These are phyloP conservation scores for Yponomeuta cagnagella DNA, from an alignment of 2,888 invertebrate species.

Conservation along the genomic window DNA sequence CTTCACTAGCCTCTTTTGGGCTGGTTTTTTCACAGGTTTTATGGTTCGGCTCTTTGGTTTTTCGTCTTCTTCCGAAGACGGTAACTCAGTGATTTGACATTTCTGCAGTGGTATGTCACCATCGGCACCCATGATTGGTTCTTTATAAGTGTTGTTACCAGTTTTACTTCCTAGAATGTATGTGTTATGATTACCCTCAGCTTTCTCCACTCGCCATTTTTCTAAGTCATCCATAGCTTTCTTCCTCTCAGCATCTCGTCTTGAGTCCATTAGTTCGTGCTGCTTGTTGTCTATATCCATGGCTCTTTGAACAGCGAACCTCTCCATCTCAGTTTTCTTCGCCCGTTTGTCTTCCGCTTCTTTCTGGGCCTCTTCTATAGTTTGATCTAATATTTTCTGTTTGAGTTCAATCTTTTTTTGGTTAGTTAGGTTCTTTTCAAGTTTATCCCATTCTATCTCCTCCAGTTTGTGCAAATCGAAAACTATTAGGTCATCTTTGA, in stretches of 20 bases:
- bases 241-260: conserved; percentile 77
- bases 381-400: conserved; percentile 72
- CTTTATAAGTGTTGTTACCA: conserved; percentile 8
- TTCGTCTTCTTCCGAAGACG: conserved; percentile 27
- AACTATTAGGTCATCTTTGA: conserved; percentile 77
- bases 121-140: not conserved
- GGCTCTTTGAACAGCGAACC: conserved; percentile 65
- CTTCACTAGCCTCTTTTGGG: conserved; percentile 36
- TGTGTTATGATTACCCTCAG: not conserved
- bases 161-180: conserved; percentile 12
- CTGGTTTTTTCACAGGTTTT: conserved; percentile 26
- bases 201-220: conserved; percentile 64
- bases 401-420: conserved; percentile 74
- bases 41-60: conserved; percentile 8
- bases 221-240: conserved; percentile 81
- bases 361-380: conserved; percentile 72
- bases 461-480: conserved; percentile 80
- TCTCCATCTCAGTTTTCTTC: conserved; percentile 72
- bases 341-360: conserved; percentile 62
- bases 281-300: conserved; percentile 69
- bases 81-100: conserved; percentile 24
- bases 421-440: conserved; percentile 75
- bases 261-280: conserved; percentile 77
- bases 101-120: conserved; percentile 18
- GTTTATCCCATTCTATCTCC: conserved; percentile 69